Evolutionary conservation across 2,797 vertebrate species (phyloP).

Genomic region (Ctenosaura bakeri): DNA sequence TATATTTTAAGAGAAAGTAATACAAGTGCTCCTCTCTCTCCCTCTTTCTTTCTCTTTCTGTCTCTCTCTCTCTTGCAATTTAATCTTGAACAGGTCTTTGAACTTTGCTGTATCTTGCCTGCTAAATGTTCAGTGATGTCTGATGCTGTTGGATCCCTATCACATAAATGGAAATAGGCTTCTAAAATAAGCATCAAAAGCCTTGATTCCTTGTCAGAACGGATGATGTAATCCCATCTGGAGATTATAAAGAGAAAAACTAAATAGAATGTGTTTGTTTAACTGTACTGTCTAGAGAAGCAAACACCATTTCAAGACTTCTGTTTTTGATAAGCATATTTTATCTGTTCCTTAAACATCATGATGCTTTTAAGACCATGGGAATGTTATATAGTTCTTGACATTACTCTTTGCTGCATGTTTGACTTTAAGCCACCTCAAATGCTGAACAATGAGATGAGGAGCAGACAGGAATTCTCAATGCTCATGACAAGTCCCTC

Average conservation of each 20-base stretch:
- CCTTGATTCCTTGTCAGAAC: background rate
- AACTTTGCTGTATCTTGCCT: background rate
- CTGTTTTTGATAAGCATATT: background rate
- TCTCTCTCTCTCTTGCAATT: background rate
- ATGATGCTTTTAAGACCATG: background rate
- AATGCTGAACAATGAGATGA: slow-evolving; percentile 9
- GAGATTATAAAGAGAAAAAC: background rate
- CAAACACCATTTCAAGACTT: background rate
- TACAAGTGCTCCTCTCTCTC: background rate
- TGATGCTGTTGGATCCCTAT: background rate
- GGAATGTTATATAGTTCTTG: background rate
- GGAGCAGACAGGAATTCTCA: background rate
- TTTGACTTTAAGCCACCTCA: background rate
- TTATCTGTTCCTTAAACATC: background rate
- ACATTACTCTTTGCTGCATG: background rate
- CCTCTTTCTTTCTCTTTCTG: background rate
- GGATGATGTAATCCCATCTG: background rate
- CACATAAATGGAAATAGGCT: background rate
- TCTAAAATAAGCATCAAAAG: background rate
- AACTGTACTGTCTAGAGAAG: background rate
- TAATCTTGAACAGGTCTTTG: background rate
- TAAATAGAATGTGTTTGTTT: background rate
- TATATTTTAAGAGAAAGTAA: too few species aligned
- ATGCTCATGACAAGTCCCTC: background rate
- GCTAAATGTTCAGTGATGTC: background rate